Percentiles rank a stretch among this genome's conserved stretches.
These are phyloP conservation scores for Corythaeola cristata DNA, from an alignment of 2,113 vertebrate species.

Conservation along the genomic window DNA sequence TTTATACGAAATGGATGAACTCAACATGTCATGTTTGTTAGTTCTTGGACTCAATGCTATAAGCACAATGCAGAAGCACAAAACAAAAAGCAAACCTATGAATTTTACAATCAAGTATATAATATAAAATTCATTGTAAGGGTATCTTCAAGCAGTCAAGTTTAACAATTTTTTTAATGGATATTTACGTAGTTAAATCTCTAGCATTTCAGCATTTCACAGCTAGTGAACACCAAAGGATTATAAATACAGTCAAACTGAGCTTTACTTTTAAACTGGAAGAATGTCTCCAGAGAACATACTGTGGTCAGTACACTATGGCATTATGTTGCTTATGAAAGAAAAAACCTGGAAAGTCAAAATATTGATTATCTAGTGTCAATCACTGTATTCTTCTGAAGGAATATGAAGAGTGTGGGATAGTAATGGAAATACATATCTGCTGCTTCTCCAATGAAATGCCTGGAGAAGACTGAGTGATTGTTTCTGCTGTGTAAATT, in stretches of 20 bases:
- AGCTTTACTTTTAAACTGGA: not conserved
- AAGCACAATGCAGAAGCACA: not conserved
- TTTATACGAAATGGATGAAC: not conserved
- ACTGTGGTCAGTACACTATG: not conserved
- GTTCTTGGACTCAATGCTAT: not conserved
- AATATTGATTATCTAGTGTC: not conserved
- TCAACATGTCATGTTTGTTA: not conserved
- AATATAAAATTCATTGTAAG: not conserved
- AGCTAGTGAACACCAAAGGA: not conserved
- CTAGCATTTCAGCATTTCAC: not conserved
- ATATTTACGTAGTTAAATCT: not conserved
- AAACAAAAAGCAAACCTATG: not conserved
- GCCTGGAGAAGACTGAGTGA: not conserved
- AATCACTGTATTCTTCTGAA: not conserved
- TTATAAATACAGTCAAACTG: not conserved
- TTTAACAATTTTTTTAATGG: not conserved
- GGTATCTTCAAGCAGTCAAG: not conserved
- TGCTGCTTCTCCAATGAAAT: not conserved
- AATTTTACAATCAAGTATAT: not conserved
- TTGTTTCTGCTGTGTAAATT: not conserved
- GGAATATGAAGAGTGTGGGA: not conserved
- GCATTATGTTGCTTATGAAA: not conserved
- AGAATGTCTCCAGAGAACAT: not conserved
- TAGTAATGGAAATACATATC: not conserved
- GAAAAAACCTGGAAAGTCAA: not conserved